phyloP scores from a whole-genome alignment of 1,140 invertebrate genomes.

The Hycleus phaleratus region DNA sequence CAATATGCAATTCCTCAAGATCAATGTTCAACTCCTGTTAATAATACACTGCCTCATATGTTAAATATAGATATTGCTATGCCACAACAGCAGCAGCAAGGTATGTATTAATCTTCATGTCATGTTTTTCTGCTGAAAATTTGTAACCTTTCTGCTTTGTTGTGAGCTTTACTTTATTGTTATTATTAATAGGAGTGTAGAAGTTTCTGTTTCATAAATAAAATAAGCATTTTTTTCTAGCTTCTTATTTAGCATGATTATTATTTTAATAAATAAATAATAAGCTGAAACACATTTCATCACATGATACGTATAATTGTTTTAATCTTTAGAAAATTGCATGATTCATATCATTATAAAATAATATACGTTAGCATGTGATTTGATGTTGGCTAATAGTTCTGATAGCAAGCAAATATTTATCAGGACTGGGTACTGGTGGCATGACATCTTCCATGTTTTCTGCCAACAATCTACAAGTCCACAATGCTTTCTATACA shows the following conservation, averaged over 20 bases:
- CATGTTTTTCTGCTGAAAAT: not conserved
- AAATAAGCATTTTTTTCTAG: not conserved
- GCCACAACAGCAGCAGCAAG: constrained; percentile 33
- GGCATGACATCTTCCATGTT: constrained; percentile 28
- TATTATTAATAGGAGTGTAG: not conserved
- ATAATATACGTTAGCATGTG: too few species aligned
- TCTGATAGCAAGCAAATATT: constrained; percentile 6
- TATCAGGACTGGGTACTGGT: constrained; percentile 24
- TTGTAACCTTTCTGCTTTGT: constrained; percentile 11
- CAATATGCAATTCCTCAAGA: constrained; percentile 39
- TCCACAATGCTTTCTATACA: constrained; percentile 35
- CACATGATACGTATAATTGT: too few species aligned
- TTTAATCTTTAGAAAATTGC: too few species aligned
- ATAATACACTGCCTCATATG: constrained; percentile 31
- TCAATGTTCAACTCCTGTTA: constrained; percentile 33
- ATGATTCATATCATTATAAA: too few species aligned
- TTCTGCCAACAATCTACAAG: constrained; percentile 29
- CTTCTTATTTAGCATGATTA: constrained; percentile 1
- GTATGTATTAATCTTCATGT: constrained; percentile 16
- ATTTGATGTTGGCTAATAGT: constrained; percentile 1
- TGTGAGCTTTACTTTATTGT: constrained; percentile 7
- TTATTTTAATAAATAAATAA: not conserved
- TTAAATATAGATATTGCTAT: constrained; percentile 38
- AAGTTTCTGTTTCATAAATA: not conserved
- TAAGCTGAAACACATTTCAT: too few species aligned